Conservation (phyloP, 1,140 invertebrate genomes). For the Hypsibius dujardini region DNA sequence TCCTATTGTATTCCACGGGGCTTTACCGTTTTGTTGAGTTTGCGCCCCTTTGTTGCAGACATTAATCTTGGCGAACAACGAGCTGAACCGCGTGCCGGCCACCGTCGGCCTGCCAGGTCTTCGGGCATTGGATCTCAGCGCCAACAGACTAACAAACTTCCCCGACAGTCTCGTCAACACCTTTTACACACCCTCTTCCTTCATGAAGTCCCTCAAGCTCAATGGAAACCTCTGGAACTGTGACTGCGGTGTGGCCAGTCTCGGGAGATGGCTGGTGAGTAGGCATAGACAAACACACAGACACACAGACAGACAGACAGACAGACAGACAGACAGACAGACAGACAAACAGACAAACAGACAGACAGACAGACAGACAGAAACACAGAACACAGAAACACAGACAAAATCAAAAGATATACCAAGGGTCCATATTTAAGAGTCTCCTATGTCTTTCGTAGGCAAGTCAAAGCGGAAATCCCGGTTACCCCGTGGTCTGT, state of each 20-base stretch:
- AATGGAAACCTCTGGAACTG: slow-evolving; percentile 3
- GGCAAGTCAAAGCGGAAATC: neutral
- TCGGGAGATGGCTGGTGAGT: neutral
- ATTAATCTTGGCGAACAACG: neutral
- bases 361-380: neutral
- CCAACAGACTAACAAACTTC: neutral
- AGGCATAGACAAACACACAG: neutral
- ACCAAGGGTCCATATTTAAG: neutral
- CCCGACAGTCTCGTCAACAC: neutral
- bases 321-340: neutral
- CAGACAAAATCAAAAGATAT: neutral
- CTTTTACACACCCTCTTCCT: neutral
- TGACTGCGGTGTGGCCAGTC: slow-evolving; percentile 3
- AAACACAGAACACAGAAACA: too few species aligned
- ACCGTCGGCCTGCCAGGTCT: neutral
- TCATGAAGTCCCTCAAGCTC: neutral
- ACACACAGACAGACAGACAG: neutral
- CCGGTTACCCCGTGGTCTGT: neutral
- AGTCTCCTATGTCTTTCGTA: neutral
- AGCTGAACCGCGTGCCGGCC: neutral
- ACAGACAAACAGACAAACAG: neutral
- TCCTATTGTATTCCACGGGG: neutral
- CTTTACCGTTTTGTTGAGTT: too few species aligned
- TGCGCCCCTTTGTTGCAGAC: neutral
- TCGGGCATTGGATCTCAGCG: neutral